These are phyloP conservation scores for Microcebus ravelobensis DNA, from an alignment of 2,113 vertebrate species.

Conservation along the genomic window DNA sequence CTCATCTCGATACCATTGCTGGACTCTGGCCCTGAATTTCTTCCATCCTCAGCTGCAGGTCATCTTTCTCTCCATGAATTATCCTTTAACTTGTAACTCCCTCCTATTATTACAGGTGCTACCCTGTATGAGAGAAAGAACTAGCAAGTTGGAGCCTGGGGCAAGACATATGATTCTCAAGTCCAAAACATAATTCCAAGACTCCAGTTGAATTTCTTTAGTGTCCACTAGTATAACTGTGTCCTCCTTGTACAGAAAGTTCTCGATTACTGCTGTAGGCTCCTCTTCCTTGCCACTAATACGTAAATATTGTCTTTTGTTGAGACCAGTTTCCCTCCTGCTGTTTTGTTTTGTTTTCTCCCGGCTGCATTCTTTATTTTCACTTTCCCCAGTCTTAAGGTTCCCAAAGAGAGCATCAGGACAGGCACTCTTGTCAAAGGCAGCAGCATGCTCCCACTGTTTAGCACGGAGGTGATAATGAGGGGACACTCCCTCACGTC, in stretches of 20 bases:
- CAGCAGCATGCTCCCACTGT: fast-evolving
- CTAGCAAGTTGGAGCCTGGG: neutral
- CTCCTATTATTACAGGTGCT: neutral
- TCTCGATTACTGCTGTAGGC: neutral
- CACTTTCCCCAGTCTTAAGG: neutral
- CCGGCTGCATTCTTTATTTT: neutral
- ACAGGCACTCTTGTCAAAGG: neutral
- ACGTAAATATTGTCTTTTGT: neutral
- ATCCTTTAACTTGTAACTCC: neutral
- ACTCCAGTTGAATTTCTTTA: neutral
- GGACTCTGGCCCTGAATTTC: neutral
- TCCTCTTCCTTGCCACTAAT: neutral
- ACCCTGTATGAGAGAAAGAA: neutral
- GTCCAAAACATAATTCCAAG: neutral
- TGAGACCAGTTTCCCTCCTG: neutral
- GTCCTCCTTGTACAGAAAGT: neutral
- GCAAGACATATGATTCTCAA: neutral
- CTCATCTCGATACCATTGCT: neutral
- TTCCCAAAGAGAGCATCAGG: neutral
- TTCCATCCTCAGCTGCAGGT: neutral
- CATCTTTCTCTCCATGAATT: neutral
- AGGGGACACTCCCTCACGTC: neutral
- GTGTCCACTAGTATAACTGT: neutral
- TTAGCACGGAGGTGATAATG: neutral
- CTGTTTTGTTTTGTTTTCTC: neutral